A percentile compares a stretch with the other conserved stretches of the same genome.
phyloP scores from a whole-genome alignment of 2,113 vertebrate species.

The Megaceryle torquata region DNA sequence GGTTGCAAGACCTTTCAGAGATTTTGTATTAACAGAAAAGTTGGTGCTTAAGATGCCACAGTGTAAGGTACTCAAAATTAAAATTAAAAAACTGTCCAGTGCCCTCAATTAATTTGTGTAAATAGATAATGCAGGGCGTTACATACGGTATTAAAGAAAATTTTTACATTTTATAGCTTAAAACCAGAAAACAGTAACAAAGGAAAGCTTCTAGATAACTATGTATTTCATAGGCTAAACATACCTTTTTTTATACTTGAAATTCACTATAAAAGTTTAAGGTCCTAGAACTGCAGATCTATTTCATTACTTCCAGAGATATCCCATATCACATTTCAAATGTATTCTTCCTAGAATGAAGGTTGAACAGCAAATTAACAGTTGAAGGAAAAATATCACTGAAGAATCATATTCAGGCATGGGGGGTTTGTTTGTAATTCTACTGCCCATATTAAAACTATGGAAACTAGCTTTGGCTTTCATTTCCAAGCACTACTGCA shows the following conservation, averaged over 20 bases:
- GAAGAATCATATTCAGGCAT: background rate
- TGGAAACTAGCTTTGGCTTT: background rate
- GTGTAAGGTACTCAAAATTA: background rate
- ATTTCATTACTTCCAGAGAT: background rate
- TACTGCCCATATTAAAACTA: background rate
- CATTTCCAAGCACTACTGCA: background rate
- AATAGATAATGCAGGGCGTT: background rate
- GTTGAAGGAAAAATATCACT: background rate
- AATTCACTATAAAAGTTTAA: background rate
- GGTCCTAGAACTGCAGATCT: background rate
- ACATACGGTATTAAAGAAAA: background rate
- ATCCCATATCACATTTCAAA: background rate
- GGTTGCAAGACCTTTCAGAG: background rate
- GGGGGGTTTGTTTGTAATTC: background rate
- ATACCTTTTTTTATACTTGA: background rate
- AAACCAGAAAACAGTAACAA: background rate
- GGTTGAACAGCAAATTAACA: background rate
- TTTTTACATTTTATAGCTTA: background rate
- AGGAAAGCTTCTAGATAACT: background rate
- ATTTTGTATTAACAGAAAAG: background rate
- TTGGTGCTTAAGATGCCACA: background rate
- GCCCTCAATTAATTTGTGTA: background rate
- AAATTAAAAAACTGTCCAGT: background rate
- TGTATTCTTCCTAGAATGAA: background rate
- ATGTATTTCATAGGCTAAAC: background rate